phyloP scores from a whole-genome alignment of 2,888 invertebrate genomes.

The Notocelia uddmanniana region DNA sequence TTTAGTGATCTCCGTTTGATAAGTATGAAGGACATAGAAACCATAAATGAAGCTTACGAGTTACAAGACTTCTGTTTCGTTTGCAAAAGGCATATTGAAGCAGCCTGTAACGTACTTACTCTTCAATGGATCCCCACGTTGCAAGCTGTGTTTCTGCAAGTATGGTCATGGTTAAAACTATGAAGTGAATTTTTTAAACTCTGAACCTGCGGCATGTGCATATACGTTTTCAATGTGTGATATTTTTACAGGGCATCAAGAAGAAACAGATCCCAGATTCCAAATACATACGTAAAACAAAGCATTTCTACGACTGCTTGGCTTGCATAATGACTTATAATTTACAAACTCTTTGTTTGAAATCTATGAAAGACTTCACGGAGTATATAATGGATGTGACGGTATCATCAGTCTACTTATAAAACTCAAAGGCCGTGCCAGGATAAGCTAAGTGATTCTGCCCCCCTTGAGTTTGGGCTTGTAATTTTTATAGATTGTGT shows the following conservation, averaged over 20 bases:
- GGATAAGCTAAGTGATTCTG: neutral
- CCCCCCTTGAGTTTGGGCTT: no score
- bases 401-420: conserved; percentile 75
- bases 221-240: neutral
- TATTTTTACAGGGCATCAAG: conserved; percentile 85
- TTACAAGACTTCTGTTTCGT: conserved; percentile 87
- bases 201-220: neutral
- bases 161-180: conserved; percentile 52
- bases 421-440: no score
- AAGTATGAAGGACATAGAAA: conserved; percentile 85
- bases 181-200: neutral
- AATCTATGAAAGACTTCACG: conserved; percentile 92
- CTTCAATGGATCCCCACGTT: conserved; percentile 88
- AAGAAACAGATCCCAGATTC: conserved; percentile 89
- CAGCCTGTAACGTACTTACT: conserved; percentile 88
- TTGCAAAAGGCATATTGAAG: conserved; percentile 86
- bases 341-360: conserved; percentile 92
- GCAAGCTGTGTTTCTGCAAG: conserved; percentile 87
- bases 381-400: conserved; percentile 91
- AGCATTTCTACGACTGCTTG: conserved; percentile 93
- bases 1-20: conserved; percentile 87
- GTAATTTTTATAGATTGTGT: no score
- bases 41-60: conserved; percentile 88
- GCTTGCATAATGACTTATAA: conserved; percentile 95
- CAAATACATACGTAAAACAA: conserved; percentile 88